Base-by-base conservation (phyloP, 2,888 invertebrate species). In the Ctenicera cuprea region DNA sequence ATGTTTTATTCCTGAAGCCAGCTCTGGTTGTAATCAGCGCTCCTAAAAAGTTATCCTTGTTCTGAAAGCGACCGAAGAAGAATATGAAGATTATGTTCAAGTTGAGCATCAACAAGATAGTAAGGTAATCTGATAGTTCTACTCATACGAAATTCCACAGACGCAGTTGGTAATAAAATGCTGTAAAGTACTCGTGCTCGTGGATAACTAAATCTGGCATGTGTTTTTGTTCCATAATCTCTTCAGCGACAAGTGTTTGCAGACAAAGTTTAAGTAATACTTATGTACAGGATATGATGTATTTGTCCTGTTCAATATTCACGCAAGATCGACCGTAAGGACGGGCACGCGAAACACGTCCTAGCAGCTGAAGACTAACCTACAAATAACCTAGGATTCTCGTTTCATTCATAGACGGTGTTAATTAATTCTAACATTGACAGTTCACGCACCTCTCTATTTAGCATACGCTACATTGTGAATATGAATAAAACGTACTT, bases 401-500 rank as follows among this genome's bases (percentile, higher is more conserved):
- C 30, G 61, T 61, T 73, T 74, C 70, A 74, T 74, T 74, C 74
- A 74, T 70, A 74, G 66, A 70, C 48, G 50, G 26, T 30, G 50
- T 52, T 74, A 70, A 74, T 70, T 66, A 74, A 70, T 70, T 74
- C 69, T 59, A 70, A 62, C 69, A 74, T 73, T 67, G 67, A 67
- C 67, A 67, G 67, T 67, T 67, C 67, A 67, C 57, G 67, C 67
- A 67, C 67, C 67, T 67, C 18, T 41, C 57, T 59, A 22, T 67
- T 66, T 67, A 67, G 14, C 67, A 67, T 67, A 67, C 45, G 59
- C 45, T 45, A 45, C 33, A 26, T 22, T 45, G 45, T 67, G 67
- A 67, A 67, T 67, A 67, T 57, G 57, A 67, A 67, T 57, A 67
- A 43, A 66, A 59, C 18, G 33, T 38, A 57, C 54, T 41, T 63